Evolutionary conservation across 2,888 invertebrate genomes (phyloP), one percentile per base, ranked within the genome.

Genomic region (Ypsolopha scabrella): DNA sequence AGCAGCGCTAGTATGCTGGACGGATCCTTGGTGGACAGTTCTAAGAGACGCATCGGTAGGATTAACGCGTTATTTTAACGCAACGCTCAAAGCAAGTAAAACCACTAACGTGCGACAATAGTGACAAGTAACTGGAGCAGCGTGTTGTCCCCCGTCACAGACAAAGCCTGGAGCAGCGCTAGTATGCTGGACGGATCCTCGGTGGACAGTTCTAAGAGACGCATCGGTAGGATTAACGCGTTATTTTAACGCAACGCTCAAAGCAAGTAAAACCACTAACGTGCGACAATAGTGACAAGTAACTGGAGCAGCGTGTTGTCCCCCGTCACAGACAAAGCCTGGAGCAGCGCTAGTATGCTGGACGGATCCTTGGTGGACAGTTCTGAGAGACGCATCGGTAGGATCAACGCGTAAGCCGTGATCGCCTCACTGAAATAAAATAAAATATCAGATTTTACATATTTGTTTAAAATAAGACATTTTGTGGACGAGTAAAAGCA

Each of bases 111-210:
- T 1, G 54, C 54, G 11, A 71, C 67, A 2, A 75, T 52, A 2
- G 63, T 67, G 2, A 63, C 54, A 36, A 75, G 53, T 0, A 70
- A 64, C n/a, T 67, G 60, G 14, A 75, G 37, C 0, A 71, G 51
- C 0, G 54, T 51, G 2, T 37, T 35, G 51, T 68, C 64, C 0
- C 58, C 60, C 0, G 59, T 63, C 2, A 39, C 49, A 0, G 67
- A 63, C 0, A 70, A 56, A 0, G 67, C 62, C 53, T 72, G 71
- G 0, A 78, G 57, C 11, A 75, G 36, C 0, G 65, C 38, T 38
- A n/a, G 38, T 1, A 2, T 8, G 38, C 60, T 54, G 0, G 57
- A 50, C 52, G 13, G 43, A 7, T 14, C 11, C 0, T 58, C 64
- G 0, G n/a, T n/a, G n/a, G 52, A 24, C 44, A 70, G 52, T 49